Conservation (phyloP, 1,140 invertebrate species). For the Choristoneura fumiferana region DNA sequence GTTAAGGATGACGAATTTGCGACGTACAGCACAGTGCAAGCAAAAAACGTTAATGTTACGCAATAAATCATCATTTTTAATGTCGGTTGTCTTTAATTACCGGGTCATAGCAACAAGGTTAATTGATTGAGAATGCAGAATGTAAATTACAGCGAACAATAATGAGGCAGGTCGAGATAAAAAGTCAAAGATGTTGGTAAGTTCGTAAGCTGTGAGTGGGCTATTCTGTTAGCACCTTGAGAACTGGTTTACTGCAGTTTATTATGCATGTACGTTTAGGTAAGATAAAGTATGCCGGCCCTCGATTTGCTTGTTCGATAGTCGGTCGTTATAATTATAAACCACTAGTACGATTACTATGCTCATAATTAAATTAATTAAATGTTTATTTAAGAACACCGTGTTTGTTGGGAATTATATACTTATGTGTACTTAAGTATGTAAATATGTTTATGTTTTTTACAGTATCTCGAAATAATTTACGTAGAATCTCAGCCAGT, state of each 20-base stretch:
- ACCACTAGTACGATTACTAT: conserved; percentile 5
- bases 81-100: conserved; percentile 34
- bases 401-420: too few relatives aligned
- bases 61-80: conserved; percentile 46
- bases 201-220: conserved; percentile 32
- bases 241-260: conserved; percentile 15
- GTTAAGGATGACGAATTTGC: conserved; percentile 25
- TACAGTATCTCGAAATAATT: too few relatives aligned
- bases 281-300: conserved; percentile 13
- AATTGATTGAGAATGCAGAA: conserved; percentile 43
- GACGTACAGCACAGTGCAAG: conserved; percentile 44
- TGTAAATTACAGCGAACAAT: conserved; percentile 28
- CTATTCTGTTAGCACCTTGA: conserved; percentile 13
- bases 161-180: conserved; percentile 24
- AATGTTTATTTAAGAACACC: conserved; percentile 5
- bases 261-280: conserved; percentile 16
- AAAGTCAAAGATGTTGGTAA: conserved; percentile 29
- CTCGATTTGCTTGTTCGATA: conserved; percentile 14
- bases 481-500: too few relatives aligned
- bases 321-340: conserved; percentile 15
- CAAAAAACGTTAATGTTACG: conserved; percentile 36
- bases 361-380: conserved; percentile 13
- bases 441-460: too few relatives aligned
- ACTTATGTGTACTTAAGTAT: too few relatives aligned
- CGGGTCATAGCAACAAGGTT: conserved; percentile 42